Evolutionary conservation across 2,888 invertebrate species (phyloP), one percentile per base, ranked within the genome.

Genomic region (Nomada hirtipes): DNA sequence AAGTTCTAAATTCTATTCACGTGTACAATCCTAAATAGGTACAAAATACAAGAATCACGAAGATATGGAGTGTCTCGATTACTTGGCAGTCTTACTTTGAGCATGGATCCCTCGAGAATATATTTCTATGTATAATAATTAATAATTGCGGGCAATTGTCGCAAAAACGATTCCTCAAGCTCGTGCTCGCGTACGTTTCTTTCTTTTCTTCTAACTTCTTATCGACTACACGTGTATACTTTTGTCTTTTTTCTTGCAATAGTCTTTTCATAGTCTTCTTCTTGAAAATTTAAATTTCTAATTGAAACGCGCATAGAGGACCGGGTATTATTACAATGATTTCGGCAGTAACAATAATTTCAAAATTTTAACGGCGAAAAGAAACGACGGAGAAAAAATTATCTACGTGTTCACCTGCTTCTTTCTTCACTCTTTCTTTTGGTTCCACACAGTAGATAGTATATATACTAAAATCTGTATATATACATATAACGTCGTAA

Each of bases 21-120:
- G 68, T 69, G 63, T 57, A 79, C 50, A 68, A 79, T 73, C 63
- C 72, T 83, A 85, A 83, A 76, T 72, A 74, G 79, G 78, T 79
- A 83, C 10, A 76, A 86, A 70, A 79, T 74, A 78, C 20, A 73
- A 75, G 73, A 71, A 86, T 82, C 82, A 83, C 76, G 83, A 70
- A 64, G 64, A 88, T 77, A 63, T 65, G 76, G 81, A 83, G 76
- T 88, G 86, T 83, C 57, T 86, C 78, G 75, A 79, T 84, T 84
- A 82, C 73, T 88, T 88, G 91, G 90, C 91, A 91, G 91, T 91
- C 90, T 91, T 90, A 89, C 74, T 84, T 91, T 91, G 91, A 91
- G 91, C 91, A 88, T 90, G 79, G 68, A 86, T 86, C 78, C 65
- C 68, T 75, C 76, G 68, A 83, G 64, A 57, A 64, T 65, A 13